Conservation (phyloP, 2,888 invertebrate species). For the Axea sp. region DNA sequence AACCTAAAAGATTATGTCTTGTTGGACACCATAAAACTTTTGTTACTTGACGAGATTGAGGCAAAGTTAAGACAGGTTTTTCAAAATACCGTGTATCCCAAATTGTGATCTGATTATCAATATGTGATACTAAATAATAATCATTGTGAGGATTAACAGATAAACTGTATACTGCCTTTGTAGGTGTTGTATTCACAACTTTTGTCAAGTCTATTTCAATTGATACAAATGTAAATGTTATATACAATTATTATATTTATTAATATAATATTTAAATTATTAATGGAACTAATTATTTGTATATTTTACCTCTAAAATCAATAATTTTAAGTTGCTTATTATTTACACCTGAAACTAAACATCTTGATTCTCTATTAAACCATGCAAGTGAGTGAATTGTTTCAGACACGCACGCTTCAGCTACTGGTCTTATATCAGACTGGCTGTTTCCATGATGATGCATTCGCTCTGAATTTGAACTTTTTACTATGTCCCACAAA, state of each 20-base stretch:
- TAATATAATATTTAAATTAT: no score
- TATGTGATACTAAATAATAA: conserved; percentile 90
- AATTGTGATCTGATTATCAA: conserved; percentile 89
- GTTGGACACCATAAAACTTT: conserved; percentile 95
- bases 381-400: conserved; percentile 91
- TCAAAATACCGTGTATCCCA: conserved; percentile 95
- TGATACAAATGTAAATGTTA: no score
- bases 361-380: conserved; percentile 87
- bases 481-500: conserved; percentile 90
- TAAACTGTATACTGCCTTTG: conserved; percentile 92
- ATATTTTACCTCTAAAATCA: conserved; percentile 90
- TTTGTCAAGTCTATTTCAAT: conserved; percentile 83
- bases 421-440: conserved; percentile 83
- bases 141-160: conserved; percentile 89
- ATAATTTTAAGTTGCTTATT: conserved; percentile 92
- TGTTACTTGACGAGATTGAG: conserved; percentile 85
- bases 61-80: conserved; percentile 88
- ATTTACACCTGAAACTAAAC: conserved; percentile 93
- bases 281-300: no score
- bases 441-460: conserved; percentile 76
- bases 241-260: no score
- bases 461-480: conserved; percentile 77
- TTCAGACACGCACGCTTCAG: conserved; percentile 91
- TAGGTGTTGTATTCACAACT: conserved; percentile 84
- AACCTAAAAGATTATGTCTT: conserved; percentile 89